Evolutionary conservation across 2,797 vertebrate species (phyloP), one percentile per base, ranked within the genome.

Genomic region (Tachyglossus aculeatus): DNA sequence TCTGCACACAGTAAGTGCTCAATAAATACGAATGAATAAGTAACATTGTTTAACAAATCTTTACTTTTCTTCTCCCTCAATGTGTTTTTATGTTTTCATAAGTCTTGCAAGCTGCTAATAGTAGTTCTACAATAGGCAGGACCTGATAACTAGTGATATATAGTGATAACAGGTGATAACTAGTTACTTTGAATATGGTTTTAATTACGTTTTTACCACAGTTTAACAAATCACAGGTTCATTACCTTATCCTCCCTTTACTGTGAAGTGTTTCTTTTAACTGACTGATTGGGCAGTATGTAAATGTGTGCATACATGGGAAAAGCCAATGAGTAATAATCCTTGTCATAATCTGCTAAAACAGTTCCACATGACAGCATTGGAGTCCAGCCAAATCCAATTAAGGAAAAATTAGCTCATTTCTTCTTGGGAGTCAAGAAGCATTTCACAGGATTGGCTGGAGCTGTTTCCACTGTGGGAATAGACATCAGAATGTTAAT

Each of bases 391-490:
- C 83, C 86, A 84, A 85, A 18, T 79, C 72, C 82, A 83, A 58
- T 83, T 81, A 84, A 79, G 83, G 78, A 78, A n/a, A n/a, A 73
- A 80, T 87, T 79, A 53, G 75, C 71, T 50, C 1, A 1, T 67
- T 78, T 81, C 71, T 89, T 68, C 25, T 47, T 8, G 22, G 53
- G 75, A 90, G 65, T 61, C 31, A 71, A 70, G 63, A 55, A 41
- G 32, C 1, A 9, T 87, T 88, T 88, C 58, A 50, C 63, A 88
- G 90, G 71, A 51, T 11, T 58, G 13, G 36, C 66, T 66, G 62
- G 71, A 72, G 39, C 72, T 86, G 48, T 55, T 36, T 80, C 51
- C 40, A 32, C 66, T 84, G 71, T 89, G 90, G 88, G 89, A 91
- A 85, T 41, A 58, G 81, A 67, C 67, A 48, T 53, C 45, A 32